These are phyloP conservation scores for Stigmatopora argus DNA, from an alignment of 2,113 vertebrate species.

Conservation along the genomic window DNA sequence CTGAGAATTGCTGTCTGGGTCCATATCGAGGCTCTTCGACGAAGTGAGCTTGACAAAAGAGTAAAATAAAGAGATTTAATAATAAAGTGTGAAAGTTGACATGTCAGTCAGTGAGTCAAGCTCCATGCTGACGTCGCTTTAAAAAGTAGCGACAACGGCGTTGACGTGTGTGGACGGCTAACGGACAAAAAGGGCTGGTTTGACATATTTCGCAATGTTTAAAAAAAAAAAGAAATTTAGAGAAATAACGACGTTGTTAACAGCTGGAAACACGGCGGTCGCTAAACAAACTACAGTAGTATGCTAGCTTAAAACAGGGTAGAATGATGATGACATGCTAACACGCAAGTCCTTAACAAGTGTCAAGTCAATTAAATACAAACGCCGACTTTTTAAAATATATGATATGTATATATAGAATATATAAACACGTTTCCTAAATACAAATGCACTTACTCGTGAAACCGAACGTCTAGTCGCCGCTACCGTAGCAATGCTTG, in stretches of 20 bases:
- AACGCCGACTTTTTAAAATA: neutral
- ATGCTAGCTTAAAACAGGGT: conserved; percentile 16
- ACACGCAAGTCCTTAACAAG: conserved; percentile 7
- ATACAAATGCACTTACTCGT: conserved; percentile 36
- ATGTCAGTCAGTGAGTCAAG: conserved; percentile 17
- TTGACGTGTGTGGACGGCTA: conserved; percentile 4
- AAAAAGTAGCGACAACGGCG: conserved; percentile 2
- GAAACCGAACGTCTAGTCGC: conserved; percentile 16
- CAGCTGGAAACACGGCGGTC: neutral
- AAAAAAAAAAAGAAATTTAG: neutral
- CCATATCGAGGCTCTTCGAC: conserved; percentile 54
- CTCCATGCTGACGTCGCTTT: conserved; percentile 50
- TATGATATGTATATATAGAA: neutral
- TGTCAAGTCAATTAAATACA: neutral
- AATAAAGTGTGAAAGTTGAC: conserved; percentile 6
- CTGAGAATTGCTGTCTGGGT: conserved; percentile 69
- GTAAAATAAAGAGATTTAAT: conserved; percentile 2
- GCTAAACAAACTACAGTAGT: neutral
- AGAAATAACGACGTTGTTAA: neutral
- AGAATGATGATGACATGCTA: conserved; percentile 29
- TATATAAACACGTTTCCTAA: neutral
- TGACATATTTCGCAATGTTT: too few relatives aligned
- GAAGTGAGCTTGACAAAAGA: conserved; percentile 23
- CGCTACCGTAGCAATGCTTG: conserved; percentile 12
- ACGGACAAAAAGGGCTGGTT: neutral